phyloP scores from a whole-genome alignment of 1,140 invertebrate genomes.

The Ectropis grisescens region DNA sequence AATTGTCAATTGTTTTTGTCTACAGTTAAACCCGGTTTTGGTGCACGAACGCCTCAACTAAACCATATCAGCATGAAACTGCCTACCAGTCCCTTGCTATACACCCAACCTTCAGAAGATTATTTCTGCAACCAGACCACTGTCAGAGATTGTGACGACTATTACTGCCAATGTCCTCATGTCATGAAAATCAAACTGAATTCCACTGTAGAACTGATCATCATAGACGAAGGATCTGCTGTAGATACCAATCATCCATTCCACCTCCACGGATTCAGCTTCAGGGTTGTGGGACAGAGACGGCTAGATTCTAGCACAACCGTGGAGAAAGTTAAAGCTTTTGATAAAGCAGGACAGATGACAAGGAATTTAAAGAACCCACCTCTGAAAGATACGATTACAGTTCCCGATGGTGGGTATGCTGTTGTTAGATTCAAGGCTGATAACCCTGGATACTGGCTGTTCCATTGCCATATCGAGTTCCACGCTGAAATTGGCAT shows the following conservation, averaged over 20 bases:
- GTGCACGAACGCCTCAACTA: slow-evolving; percentile 84
- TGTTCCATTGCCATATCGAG: slow-evolving; percentile 93
- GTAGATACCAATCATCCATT: slow-evolving; percentile 92
- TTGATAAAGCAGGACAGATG: slow-evolving; percentile 80
- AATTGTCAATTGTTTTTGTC: too few relatives aligned
- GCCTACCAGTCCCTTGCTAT: slow-evolving; percentile 80
- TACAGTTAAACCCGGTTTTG: too few relatives aligned
- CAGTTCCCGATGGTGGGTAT: slow-evolving; percentile 92
- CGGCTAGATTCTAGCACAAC: slow-evolving; percentile 75
- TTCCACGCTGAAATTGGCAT: slow-evolving; percentile 93
- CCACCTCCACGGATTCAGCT: slow-evolving; percentile 88
- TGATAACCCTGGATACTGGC: slow-evolving; percentile 87
- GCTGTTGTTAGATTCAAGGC: slow-evolving; percentile 81
- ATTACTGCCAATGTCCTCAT: slow-evolving; percentile 88
- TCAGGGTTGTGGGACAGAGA: slow-evolving; percentile 86
- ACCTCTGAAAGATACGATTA: slow-evolving; percentile 90
- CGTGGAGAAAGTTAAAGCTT: slow-evolving; percentile 74
- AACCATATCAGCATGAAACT: slow-evolving; percentile 88
- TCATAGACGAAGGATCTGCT: slow-evolving; percentile 87
- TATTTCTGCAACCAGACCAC: slow-evolving; percentile 77
- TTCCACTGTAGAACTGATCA: slow-evolving; percentile 83
- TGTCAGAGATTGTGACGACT: slow-evolving; percentile 69
- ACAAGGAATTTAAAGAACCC: slow-evolving; percentile 78
- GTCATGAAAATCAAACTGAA: slow-evolving; percentile 78
- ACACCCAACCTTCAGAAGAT: slow-evolving; percentile 75